Percentiles rank a stretch among this genome's conserved stretches.
These are phyloP conservation scores for Trinorchestia longiramus DNA, from an alignment of 1,140 invertebrate species.

Conservation along the genomic window DNA sequence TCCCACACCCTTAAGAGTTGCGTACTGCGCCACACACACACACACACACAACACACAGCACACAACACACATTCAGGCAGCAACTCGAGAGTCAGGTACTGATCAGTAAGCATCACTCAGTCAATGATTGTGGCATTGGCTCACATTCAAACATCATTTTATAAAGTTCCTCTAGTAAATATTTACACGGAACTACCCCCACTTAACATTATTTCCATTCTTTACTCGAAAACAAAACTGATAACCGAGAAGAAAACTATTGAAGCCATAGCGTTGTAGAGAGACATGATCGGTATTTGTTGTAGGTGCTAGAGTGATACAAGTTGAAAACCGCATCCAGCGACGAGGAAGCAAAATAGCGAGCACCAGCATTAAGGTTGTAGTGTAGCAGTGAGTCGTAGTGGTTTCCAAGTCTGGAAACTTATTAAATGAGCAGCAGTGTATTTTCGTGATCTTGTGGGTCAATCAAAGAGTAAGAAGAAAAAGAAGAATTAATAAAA, in stretches of 20 bases:
- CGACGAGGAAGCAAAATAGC: not conserved
- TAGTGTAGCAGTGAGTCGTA: not conserved
- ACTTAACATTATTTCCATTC: constrained; percentile 39
- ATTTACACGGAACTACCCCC: constrained; percentile 48
- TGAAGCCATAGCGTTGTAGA: constrained; percentile 45
- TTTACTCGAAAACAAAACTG: constrained; percentile 48
- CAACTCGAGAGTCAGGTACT: constrained; percentile 47
- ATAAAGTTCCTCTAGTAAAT: constrained; percentile 39
- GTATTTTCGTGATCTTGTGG: not conserved
- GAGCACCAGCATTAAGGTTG: not conserved
- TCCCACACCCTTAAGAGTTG: not conserved
- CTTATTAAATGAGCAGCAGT: not conserved
- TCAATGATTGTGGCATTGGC: constrained; percentile 4
- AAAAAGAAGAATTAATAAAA: not conserved
- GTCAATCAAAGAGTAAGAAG: not conserved
- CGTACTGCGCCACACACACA: not conserved
- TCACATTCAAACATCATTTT: constrained; percentile 42
- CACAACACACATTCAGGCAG: not conserved
- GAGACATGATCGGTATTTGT: not conserved
- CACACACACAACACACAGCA: not conserved
- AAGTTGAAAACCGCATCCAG: not conserved
- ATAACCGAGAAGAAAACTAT: constrained; percentile 38
- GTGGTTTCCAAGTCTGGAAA: not conserved
- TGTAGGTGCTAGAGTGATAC: not conserved
- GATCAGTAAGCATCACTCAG: constrained; percentile 26